Evolutionary conservation across 2,888 invertebrate species (phyloP), one percentile per base, ranked within the genome.

Genomic region (Thereva unica): DNA sequence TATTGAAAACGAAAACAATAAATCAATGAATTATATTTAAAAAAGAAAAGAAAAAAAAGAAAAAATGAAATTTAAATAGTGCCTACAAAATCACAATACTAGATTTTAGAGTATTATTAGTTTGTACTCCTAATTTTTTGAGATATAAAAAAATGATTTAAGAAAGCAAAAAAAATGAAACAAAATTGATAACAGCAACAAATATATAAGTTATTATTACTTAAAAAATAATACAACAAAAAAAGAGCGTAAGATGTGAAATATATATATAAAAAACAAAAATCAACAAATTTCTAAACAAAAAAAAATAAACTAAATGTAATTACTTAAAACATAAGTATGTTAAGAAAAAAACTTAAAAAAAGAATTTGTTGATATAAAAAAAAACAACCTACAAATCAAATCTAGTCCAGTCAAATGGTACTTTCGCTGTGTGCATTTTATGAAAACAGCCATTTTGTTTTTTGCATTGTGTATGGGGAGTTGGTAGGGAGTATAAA

Each of bases 61-160:
- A 55, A 66, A 53, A 54, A 69, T 59, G 63, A 67, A 68, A 68
- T 68, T 65, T 68, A 70, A 69, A 69, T 71, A 81, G 81, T 81
- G 81, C 81, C 81, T 82, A 81, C 80, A 82, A 77, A 77, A 77
- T 78, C 78, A 81, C 80, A 81, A 82, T 81, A 81, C 76, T 82
- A 82, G 80, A 80, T 78, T 81, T 69, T 68, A 69, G 69, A 81
- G 81, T 73, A 77, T 74, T 72, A 75, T 75, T 74, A 74, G 73
- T 71, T 71, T 70, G 67, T 67, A 69, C 64, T 67, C 67, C 61
- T 69, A 64, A 66, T 66, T 67, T 69, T 68, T 68, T 64, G 53
- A 66, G 57, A 64, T 68, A 64, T n/a, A 67, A 44, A 42, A 52
- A 35, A 56, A 63, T 23, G 23, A 23, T 23, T 23, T 23, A 56